Evolutionary conservation across 1,140 invertebrate genomes (phyloP).

Genomic region (Scaptomyza montana): DNA sequence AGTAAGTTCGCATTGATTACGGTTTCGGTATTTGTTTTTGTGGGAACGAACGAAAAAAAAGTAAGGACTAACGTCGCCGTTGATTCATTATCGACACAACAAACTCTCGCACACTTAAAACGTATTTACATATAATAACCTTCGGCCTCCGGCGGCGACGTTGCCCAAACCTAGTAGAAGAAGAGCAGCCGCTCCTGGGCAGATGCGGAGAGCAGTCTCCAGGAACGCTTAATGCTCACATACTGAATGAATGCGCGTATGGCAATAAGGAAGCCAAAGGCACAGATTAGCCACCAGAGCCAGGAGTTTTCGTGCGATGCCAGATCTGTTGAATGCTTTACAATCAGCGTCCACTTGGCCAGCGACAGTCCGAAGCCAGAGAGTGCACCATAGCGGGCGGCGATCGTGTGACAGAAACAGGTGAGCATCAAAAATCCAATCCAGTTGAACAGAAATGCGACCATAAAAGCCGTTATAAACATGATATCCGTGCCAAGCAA

Average conservation of each 20-base stretch:
- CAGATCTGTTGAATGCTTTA: constrained; percentile 94
- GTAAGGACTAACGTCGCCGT: constrained; percentile 11
- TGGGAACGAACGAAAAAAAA: constrained; percentile 37
- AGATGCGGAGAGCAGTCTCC: constrained; percentile 92
- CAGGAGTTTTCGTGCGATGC: constrained; percentile 93
- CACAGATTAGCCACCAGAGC: constrained; percentile 95
- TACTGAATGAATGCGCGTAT: constrained; percentile 94
- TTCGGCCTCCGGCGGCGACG: constrained; percentile 35
- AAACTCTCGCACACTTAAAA: constrained; percentile 39
- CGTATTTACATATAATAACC: constrained; percentile 62
- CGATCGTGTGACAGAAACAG: constrained; percentile 97
- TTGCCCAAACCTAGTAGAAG: constrained; percentile 88
- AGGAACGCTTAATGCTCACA: constrained; percentile 94
- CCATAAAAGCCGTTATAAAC: constrained; percentile 94
- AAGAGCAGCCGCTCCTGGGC: constrained; percentile 93
- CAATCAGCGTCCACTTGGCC: constrained; percentile 97
- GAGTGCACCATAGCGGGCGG: constrained; percentile 95
- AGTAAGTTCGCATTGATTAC: constrained; percentile 41
- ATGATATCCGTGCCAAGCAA: constrained; percentile 94
- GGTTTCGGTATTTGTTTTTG: constrained; percentile 23
- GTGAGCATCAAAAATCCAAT: constrained; percentile 95
- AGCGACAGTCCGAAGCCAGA: constrained; percentile 96
- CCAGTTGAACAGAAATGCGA: constrained; percentile 97
- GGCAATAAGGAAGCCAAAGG: constrained; percentile 94
- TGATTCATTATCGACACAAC: constrained; percentile 2